Evolutionary conservation across 2,888 invertebrate genomes (phyloP).

Genomic region (Lasius fuliginosus): DNA sequence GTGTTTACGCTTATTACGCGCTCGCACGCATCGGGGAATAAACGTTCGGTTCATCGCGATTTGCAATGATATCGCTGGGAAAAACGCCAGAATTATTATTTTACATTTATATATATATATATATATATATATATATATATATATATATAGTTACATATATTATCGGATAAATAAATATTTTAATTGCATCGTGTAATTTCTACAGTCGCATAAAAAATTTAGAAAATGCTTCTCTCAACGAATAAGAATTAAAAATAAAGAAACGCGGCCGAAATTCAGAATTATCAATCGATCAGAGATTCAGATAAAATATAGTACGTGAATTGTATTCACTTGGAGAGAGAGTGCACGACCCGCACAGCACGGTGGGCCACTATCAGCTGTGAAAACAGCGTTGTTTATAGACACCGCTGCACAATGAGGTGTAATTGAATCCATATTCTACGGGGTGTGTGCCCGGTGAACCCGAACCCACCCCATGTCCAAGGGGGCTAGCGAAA

Average conservation of each 20-base stretch:
- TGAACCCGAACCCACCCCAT: constrained; percentile 56
- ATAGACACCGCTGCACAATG: constrained; percentile 84
- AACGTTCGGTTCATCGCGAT: not conserved
- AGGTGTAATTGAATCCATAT: constrained; percentile 85
- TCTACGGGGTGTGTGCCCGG: constrained; percentile 69
- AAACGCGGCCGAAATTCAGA: not conserved
- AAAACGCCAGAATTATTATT: not conserved
- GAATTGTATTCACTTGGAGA: constrained; percentile 8
- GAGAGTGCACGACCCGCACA: constrained; percentile 50
- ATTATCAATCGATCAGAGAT: not conserved
- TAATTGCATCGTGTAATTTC: not conserved
- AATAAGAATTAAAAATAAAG: not conserved
- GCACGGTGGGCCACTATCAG: constrained; percentile 77
- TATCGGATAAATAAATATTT: not conserved
- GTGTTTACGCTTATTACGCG: not conserved
- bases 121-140: not conserved
- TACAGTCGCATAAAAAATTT: too few species aligned
- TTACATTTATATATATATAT: not conserved
- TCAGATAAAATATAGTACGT: not conserved
- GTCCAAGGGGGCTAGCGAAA: constrained; percentile 61
- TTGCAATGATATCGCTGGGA: not conserved
- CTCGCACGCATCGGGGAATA: constrained; percentile 1
- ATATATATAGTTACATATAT: not conserved
- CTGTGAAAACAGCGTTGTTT: constrained; percentile 85
- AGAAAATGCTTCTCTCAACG: too few species aligned